Percentiles rank a stretch among this genome's conserved stretches.
phyloP scores from a whole-genome alignment of 2,888 invertebrate species.

The Pheosia tremula region DNA sequence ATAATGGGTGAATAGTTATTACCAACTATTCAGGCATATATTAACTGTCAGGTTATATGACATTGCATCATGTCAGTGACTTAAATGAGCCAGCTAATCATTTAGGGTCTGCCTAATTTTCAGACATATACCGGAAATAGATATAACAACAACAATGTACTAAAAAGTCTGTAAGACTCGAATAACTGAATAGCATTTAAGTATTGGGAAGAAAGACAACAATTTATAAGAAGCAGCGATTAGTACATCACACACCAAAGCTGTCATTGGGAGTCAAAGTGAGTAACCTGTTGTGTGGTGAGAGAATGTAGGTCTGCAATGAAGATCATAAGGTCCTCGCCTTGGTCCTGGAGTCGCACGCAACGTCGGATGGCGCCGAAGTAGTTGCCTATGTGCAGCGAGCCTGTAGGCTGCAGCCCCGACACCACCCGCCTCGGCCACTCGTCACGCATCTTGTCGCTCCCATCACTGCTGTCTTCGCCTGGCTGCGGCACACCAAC shows the following conservation, averaged over 20 bases:
- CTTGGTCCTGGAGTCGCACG: conserved; percentile 90
- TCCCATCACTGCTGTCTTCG: conserved; percentile 9
- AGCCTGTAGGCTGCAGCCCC: conserved; percentile 98
- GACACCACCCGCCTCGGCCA: conserved; percentile 91
- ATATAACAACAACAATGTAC: no score
- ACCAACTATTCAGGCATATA: no score
- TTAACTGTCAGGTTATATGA: no score
- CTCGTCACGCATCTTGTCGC: conserved; percentile 3
- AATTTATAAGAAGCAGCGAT: no score
- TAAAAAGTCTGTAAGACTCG: no score
- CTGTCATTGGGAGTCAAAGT: neutral
- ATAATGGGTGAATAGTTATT: no score
- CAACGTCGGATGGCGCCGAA: conserved; percentile 96
- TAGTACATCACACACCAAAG: neutral
- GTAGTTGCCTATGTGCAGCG: conserved; percentile 98
- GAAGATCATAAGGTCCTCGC: conserved; percentile 89
- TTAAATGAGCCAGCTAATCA: no score
- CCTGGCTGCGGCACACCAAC: neutral
- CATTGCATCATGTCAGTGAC: no score
- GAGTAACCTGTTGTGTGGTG: conserved; percentile 89
- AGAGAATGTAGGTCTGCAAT: conserved; percentile 97
- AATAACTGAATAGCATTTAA: no score
- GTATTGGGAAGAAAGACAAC: no score
- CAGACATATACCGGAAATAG: no score
- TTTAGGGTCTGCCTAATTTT: no score